Evolutionary conservation across 2,888 invertebrate genomes (phyloP), one percentile per base, ranked within the genome.

Genomic region (Orthosia gracilis): DNA sequence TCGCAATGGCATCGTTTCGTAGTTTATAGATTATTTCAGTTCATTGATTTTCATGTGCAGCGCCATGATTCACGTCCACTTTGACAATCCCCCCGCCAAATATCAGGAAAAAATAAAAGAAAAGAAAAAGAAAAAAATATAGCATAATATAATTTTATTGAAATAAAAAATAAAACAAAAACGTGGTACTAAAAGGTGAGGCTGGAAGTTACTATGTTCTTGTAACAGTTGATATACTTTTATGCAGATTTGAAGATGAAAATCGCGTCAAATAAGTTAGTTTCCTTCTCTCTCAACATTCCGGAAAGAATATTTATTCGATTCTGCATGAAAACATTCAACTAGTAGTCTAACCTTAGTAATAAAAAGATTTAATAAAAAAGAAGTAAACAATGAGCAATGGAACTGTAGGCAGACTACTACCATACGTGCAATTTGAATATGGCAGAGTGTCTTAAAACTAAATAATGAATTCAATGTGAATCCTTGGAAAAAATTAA

Each of bases 71-170:
- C 94, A 94, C 95, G 93, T 94, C 93, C 95, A 94, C 94, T 94
- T 94, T 93, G 94, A 95, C 94, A 95, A 95, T 93, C 95, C 94
- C 94, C 95, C 94, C 91, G 94, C 93, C 93, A 79, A 89, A 91
- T 85, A 85, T 88, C 89, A 91, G 91, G 90, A 91, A 89, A 90
- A 88, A 88, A 87, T 88, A 88, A 90, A 92, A 89, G 89, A 90
- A 90, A 91, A 89, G 85, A 84, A 88, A 92, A 92, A 58, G 2
- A 91, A 88, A 87, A 87, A 87, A 91, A 90, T 89, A 85, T 85
- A 89, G 88, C 88, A 92, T 90, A 85, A 92, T 90, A 85, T 80
- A 88, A 87, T 90, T 94, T 95, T 94, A 94, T 95, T 93, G 89
- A 93, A 94, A 92, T 87, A 88, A 89, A 72, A 77, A 83, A 69